Evolutionary conservation across 2,797 vertebrate genomes (phyloP), one percentile per base, ranked within the genome.

Genomic region (Molossus molossus): DNA sequence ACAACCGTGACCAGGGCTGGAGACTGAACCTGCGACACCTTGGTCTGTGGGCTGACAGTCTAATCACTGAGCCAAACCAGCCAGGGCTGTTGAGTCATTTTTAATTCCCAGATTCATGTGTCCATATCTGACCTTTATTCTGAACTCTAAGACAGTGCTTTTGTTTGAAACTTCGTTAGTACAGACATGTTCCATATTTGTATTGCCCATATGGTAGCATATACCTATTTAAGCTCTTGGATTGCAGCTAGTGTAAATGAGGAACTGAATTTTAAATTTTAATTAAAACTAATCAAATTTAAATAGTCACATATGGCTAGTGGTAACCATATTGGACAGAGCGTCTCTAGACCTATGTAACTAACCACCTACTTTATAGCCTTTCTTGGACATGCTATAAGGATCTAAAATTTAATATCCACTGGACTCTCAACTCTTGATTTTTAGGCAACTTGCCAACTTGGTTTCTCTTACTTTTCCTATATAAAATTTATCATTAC

Each of bases 221-320:
- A 11, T 20, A 3, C 2, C n/a, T 60, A 6, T n/a, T 84, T 48
- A 83, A 87, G 29, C 12, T 58, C 6, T 64, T 83, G 13, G 83
- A 92, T 79, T 9, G 4, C 5, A 58, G 11, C 33, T 57, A 21
- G 6, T 25, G 4, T 21, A 73, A 90, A 67, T 20, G 6, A 69
- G 14, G 9, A 62, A 45, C 17, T 45, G 13, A 73, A 25, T 50
- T 72, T 90, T 96, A 23, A 72, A 67, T 62, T 45, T 75, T 17
- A 60, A 72, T 60, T 81, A 73, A 89, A 88, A 45, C 55, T 81
- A 72, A 77, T 37, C 69, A 64, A 67, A 88, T 76, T 76, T 48
- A 82, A 82, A 70, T 33, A 53, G 2, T 9, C n/a, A 84, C 7
- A 33, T 73, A 11, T 92, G 50, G 20, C 21, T 90, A 14, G 12